Evolutionary conservation across 2,113 vertebrate genomes (phyloP), one percentile per base, ranked within the genome.

Genomic region (Entelurus aequoreus): DNA sequence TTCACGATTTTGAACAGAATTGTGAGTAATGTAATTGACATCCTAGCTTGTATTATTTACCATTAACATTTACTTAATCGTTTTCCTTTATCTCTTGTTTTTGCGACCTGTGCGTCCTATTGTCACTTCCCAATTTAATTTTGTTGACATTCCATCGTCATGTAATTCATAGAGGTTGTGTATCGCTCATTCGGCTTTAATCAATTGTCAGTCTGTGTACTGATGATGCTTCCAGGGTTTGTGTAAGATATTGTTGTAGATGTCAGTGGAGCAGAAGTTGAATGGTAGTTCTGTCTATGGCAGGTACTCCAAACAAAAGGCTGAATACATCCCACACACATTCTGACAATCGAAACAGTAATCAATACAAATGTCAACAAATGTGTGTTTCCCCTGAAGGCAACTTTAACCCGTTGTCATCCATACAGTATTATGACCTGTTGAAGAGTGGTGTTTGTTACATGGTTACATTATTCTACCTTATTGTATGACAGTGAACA

Each of bases 151-250:
- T 44, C 58, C 48, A 28, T 62, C 7, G 60, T 52, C 54, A 7
- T 76, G 55, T 78, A 60, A 77, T 21, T 28, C 58, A 74, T 79
- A 59, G 58, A 16, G 9, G 35, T 55, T 2, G 3, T 14, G 16
- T 60, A 75, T 78, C 68, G 77, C 71, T 73, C 48, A 65, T 53
- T 5, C 15, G 59, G 62, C 51, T 73, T 72, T 78, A 52, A 65
- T 74, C 50, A 56, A 69, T 5, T 63, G 73, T 82, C 78, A 58
- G 44, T 78, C 68, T 66, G 28, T 51, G 62, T 64, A 2, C 64
- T 47, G 47, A 58, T 50, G 49, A 11, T 21, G n/a, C 40, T 42
- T 19, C 44, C 54, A 9, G 12, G 35, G 19, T 1, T 19, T 2
- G 11, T 1, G 6, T 15, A 28, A 28, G 28, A 28, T 28, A 28